Evolutionary conservation across 2,113 vertebrate genomes (phyloP), one percentile per base, ranked within the genome.

Genomic region (Dicaeum eximium): DNA sequence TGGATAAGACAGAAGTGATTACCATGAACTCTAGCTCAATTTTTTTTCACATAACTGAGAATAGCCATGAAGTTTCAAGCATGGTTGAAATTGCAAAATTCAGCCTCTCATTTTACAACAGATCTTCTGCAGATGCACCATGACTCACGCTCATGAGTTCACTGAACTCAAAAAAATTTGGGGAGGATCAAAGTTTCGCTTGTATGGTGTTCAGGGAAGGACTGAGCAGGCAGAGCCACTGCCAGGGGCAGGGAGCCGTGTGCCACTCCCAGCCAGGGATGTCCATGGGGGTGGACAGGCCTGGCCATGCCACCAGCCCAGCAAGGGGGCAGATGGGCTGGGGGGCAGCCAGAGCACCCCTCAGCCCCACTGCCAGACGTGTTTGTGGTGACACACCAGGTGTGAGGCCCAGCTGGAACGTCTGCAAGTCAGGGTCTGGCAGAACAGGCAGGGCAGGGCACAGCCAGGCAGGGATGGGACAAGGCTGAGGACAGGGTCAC

Each of bases 261-360:
- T 13, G 33, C 24, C 44, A 15, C 11, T 12, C 33, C 33, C 31
- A 38, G 37, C 0, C 0, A 0, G 13, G 18, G 15, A 33, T 42
- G 15, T 20, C 40, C 47, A 33, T 5, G 38, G 31, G 57, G 38
- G 8, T 38, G 30, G 17, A 21, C 40, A 65, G 15, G 24, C 23
- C 30, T 42, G n/a, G 15, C 24, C 27, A 31, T 28, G n/a, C 35
- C 62, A 37, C 19, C 12, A 6, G 35, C 15, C 20, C 6, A 2
- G 33, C 16, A 60, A 54, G 37, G 44, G 22, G 54, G 21, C 0
- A 1, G n/a, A 40, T 37, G 44, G 37, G 42, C 37, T 51, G 17
- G 6, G 21, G 28, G 13, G 7, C n/a, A 57, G n/a, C 25, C 22
- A 21, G 47, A 9, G 3, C 70, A 70, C 31, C 25, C 35, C 27